These are phyloP conservation scores for Oryzias dopingdopingensis DNA, from an alignment of 2,797 vertebrate genomes.

Conservation along the genomic window DNA sequence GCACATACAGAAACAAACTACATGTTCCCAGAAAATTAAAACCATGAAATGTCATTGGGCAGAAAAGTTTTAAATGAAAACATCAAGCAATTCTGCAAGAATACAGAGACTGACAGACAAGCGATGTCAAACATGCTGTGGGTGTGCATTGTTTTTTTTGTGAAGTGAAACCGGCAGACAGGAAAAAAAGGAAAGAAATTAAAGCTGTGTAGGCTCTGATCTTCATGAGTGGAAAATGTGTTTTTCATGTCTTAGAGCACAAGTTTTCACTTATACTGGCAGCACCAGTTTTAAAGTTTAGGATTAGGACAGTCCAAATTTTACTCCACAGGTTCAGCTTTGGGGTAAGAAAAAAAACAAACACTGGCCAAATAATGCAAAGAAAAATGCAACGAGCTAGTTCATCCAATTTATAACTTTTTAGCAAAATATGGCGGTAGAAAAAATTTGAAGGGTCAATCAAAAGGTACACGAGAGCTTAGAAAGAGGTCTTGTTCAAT, in stretches of 20 bases:
- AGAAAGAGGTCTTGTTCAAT: background rate
- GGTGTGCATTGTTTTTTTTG: slow-evolving; percentile 37
- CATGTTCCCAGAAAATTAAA: slow-evolving; percentile 12
- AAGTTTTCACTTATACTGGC: background rate
- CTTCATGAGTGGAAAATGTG: slow-evolving; percentile 9
- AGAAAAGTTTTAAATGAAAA: slow-evolving; percentile 51
- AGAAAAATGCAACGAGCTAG: background rate
- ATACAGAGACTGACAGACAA: slow-evolving; percentile 58
- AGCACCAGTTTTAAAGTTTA: background rate
- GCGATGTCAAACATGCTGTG: slow-evolving; percentile 61
- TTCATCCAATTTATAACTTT: slow-evolving; percentile 13
- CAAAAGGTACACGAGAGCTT: slow-evolving; percentile 11
- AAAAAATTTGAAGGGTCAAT: slow-evolving; percentile 20
- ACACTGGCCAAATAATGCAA: background rate
- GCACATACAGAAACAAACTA: slow-evolving; percentile 3
- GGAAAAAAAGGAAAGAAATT: slow-evolving; percentile 9
- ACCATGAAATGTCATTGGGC: slow-evolving; percentile 47
- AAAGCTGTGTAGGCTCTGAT: background rate
- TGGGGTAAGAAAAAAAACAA: background rate
- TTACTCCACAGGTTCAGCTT: background rate
- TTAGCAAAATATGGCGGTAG: slow-evolving; percentile 8
- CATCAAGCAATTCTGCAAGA: slow-evolving; percentile 63
- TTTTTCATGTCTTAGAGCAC: background rate
- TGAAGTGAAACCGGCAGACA: slow-evolving; percentile 13
- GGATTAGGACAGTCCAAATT: too few species aligned